Conservation (phyloP, 2,888 invertebrate genomes). For the Drosophila phalerata region DNA sequence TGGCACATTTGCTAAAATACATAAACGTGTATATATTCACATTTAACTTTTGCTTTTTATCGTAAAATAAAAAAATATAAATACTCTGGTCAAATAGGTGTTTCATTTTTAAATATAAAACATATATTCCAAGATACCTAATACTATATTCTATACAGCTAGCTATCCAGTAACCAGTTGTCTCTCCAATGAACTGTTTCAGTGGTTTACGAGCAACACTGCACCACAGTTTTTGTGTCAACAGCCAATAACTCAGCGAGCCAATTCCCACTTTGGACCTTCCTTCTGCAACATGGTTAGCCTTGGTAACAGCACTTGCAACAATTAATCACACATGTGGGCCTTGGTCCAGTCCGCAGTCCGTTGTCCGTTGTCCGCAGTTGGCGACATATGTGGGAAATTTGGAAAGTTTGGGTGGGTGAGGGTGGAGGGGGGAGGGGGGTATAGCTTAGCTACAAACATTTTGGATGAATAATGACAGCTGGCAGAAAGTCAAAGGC, state of each 20-base stretch:
- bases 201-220: conserved; percentile 62
- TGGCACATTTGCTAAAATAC: too few species aligned
- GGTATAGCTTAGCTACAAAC: conserved; percentile 67
- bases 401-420: conserved; percentile 56
- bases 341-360: conserved; percentile 42
- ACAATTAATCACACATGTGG: conserved; percentile 71
- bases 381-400: conserved; percentile 76
- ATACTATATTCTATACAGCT: not conserved
- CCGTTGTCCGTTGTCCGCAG: conserved; percentile 28
- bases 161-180: not conserved
- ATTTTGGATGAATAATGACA: conserved; percentile 79
- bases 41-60: too few species aligned
- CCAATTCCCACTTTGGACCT: not conserved
- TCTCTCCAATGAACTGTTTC: conserved; percentile 28
- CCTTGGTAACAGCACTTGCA: conserved; percentile 49
- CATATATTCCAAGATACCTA: not conserved
- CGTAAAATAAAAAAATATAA: not conserved
- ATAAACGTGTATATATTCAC: too few species aligned
- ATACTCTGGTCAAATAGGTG: not conserved
- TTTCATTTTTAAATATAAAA: not conserved
- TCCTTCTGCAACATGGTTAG: not conserved
- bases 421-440: not conserved
- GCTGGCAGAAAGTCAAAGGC: conserved; percentile 79
- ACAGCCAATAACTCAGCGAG: conserved; percentile 64
- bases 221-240: conserved; percentile 63